Conservation (phyloP, 2,113 vertebrate species). For the Nothoprocta pentlandii region DNA sequence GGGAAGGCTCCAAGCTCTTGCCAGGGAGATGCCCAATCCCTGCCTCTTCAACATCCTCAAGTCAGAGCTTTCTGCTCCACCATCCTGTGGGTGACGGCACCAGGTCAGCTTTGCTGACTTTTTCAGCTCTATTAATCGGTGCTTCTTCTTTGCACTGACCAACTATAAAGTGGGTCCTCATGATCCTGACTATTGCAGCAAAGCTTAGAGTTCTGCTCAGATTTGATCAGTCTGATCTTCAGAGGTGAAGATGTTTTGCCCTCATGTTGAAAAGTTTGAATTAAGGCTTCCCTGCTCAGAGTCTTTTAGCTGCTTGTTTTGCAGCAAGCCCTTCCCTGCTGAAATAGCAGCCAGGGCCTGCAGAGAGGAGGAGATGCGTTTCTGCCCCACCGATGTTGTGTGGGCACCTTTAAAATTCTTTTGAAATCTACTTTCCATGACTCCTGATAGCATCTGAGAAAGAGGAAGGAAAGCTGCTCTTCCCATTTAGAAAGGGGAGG, state of each 20-base stretch:
- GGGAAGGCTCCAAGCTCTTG: background rate
- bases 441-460: conserved; percentile 68
- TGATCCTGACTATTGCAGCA: background rate
- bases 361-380: background rate
- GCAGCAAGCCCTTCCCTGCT: background rate
- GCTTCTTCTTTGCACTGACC: too few relatives aligned
- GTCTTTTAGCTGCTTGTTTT: background rate
- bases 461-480: conserved; percentile 68
- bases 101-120: too few relatives aligned
- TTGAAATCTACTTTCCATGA: conserved; percentile 48
- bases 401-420: conserved; percentile 4
- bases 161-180: background rate
- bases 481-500: conserved; percentile 34
- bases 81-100: background rate
- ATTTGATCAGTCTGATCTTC: background rate
- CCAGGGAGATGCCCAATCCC: rapidly evolving
- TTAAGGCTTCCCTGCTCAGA: background rate
- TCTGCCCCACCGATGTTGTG: background rate
- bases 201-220: background rate
- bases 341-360: background rate
- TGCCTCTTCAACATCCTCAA: background rate
- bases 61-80: background rate
- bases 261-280: background rate
- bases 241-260: background rate
- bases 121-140: too few relatives aligned